Evolutionary conservation across 2,888 invertebrate species (phyloP).

Genomic region (Amphipyra tragopoginis): DNA sequence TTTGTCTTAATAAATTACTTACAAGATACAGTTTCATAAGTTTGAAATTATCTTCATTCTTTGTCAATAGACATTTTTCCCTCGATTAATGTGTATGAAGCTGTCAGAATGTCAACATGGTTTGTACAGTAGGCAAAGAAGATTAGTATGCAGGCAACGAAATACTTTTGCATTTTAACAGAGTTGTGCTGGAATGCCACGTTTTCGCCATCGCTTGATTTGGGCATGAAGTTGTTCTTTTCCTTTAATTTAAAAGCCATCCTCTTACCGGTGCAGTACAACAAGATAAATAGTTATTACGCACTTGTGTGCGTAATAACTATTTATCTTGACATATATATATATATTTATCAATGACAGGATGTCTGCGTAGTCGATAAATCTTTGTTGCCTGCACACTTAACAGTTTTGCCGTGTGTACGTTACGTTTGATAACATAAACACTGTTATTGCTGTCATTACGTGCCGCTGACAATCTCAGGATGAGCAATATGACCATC

Average conservation of each 20-base stretch:
- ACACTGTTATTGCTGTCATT: conserved; percentile 3
- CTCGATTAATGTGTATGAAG: conserved; percentile 12
- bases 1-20: neutral
- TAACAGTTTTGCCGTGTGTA: neutral
- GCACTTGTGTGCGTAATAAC: no score
- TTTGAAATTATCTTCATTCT: conserved; percentile 20
- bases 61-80: conserved; percentile 10
- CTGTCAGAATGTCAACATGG: conserved; percentile 9
- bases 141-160: neutral
- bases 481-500: neutral
- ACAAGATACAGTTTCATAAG: conserved; percentile 4
- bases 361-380: no score
- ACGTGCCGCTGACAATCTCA: neutral
- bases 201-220: no score
- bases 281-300: no score
- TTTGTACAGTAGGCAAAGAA: conserved; percentile 6
- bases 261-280: no score
- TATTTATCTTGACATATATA: no score
- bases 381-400: neutral
- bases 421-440: conserved; percentile 15
- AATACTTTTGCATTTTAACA: neutral
- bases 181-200: no score
- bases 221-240: no score
- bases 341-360: no score
- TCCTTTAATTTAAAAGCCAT: no score